phyloP scores from a whole-genome alignment of 2,797 vertebrate genomes.

The Malacoraja senta region DNA sequence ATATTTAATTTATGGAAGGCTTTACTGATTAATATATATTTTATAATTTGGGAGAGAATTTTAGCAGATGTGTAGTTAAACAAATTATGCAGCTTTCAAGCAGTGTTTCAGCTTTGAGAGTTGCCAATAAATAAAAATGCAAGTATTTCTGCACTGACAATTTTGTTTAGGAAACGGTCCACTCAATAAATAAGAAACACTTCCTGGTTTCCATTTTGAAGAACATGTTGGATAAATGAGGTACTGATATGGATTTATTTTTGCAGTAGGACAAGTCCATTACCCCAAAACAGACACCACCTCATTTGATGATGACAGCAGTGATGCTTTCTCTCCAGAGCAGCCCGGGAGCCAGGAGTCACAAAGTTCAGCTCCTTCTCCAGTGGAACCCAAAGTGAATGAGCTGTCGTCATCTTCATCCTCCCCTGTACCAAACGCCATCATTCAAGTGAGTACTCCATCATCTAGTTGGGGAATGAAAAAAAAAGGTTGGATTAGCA shows the following conservation, averaged over 20 bases:
- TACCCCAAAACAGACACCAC: conserved; percentile 69
- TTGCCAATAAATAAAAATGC: not conserved
- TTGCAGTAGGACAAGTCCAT: conserved; percentile 59
- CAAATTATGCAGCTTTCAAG: not conserved
- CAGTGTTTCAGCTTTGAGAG: not conserved
- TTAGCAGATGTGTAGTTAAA: not conserved
- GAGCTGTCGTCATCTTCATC: conserved; percentile 62
- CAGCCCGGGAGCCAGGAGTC: conserved; percentile 75
- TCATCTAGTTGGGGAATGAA: not conserved
- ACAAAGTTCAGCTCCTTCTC: conserved; percentile 69
- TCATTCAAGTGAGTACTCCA: conserved; percentile 65
- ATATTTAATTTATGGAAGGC: not conserved
- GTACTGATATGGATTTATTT: not conserved
- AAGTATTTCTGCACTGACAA: not conserved
- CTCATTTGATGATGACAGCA: conserved; percentile 87
- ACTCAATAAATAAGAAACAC: not conserved
- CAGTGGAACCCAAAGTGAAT: conserved; percentile 62
- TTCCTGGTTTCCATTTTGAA: not conserved
- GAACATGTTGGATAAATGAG: not conserved
- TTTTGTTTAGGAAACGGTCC: not conserved
- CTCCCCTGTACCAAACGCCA: conserved; percentile 55
- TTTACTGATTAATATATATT: not conserved
- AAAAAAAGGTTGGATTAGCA: not conserved
- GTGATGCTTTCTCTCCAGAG: conserved; percentile 75
- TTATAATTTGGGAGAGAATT: not conserved